Evolutionary conservation across 2,113 vertebrate species (phyloP).

Genomic region (Oenanthe oenanthe): DNA sequence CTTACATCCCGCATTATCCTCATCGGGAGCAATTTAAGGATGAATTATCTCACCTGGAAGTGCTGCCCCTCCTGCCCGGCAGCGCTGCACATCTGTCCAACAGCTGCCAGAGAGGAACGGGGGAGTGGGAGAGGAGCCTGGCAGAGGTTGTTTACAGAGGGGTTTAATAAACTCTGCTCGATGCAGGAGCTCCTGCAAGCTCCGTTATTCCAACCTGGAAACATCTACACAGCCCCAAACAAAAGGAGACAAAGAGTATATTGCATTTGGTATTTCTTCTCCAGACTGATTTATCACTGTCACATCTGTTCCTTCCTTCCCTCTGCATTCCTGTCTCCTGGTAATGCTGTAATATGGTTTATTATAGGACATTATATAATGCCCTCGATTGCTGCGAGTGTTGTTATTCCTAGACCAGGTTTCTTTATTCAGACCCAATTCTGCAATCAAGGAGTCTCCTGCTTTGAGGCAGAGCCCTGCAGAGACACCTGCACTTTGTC

Average conservation of each 20-base stretch:
- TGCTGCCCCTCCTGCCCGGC: neutral
- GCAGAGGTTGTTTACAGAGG: constrained; percentile 6
- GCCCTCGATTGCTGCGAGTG: neutral
- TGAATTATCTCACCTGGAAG: neutral
- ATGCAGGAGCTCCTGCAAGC: neutral
- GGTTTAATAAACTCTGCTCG: constrained; percentile 30
- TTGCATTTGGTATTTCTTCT: neutral
- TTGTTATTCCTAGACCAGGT: constrained; percentile 1
- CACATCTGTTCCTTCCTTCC: constrained; percentile 19
- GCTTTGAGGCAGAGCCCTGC: neutral
- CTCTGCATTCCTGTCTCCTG: neutral
- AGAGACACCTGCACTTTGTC: neutral
- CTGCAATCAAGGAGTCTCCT: neutral
- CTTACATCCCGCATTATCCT: neutral
- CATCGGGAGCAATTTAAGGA: neutral
- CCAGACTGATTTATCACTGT: constrained; percentile 48
- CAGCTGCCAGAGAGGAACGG: neutral
- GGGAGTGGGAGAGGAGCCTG: neutral
- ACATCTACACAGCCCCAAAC: constrained; percentile 17
- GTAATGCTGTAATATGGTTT: constrained; percentile 3
- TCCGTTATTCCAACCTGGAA: neutral
- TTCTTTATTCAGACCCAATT: constrained; percentile 3
- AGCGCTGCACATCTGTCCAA: neutral
- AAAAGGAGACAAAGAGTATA: constrained; percentile 43
- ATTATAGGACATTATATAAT: constrained; percentile 29